These are phyloP conservation scores for Ectemnius lituratus DNA, from an alignment of 2,888 invertebrate genomes.

Conservation along the genomic window DNA sequence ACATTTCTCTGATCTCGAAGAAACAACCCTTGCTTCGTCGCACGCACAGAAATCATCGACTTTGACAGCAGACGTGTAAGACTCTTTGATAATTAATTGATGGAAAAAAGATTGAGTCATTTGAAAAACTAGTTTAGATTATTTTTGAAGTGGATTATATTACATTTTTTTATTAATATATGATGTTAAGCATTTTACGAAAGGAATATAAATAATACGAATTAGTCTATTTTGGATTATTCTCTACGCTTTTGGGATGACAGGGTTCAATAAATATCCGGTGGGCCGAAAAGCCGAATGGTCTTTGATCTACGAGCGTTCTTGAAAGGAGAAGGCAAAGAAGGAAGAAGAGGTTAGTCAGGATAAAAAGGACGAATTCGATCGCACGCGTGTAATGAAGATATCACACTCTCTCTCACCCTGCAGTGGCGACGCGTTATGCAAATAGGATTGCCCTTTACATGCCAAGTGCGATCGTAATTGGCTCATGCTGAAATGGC, in stretches of 20 bases:
- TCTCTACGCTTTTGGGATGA: slow-evolving; percentile 14
- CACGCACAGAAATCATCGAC: not conserved
- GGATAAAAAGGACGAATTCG: slow-evolving; percentile 23
- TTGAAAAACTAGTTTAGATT: too few species aligned
- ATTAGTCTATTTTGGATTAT: not conserved
- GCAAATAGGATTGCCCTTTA: slow-evolving; percentile 73
- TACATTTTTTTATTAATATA: too few species aligned
- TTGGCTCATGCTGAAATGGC: slow-evolving; percentile 65
- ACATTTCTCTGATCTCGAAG: slow-evolving; percentile 5
- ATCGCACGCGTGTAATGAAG: slow-evolving; percentile 68
- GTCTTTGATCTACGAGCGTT: slow-evolving; percentile 68
- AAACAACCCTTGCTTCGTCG: slow-evolving; percentile 11
- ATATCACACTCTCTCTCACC: slow-evolving; percentile 61
- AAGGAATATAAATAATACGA: not conserved
- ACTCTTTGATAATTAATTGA: too few species aligned
- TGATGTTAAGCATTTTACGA: too few species aligned
- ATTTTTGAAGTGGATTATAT: too few species aligned
- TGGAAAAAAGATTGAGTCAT: too few species aligned
- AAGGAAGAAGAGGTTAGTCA: slow-evolving; percentile 3
- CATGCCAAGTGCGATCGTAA: slow-evolving; percentile 68
- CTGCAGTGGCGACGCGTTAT: slow-evolving; percentile 67
- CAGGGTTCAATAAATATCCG: slow-evolving; percentile 67
- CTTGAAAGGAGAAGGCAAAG: slow-evolving; percentile 34
- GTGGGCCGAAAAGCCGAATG: slow-evolving; percentile 56
- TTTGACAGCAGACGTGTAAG: too few species aligned